phyloP scores from a whole-genome alignment of 2,888 invertebrate species.

The Leptinotarsa peninsularis region DNA sequence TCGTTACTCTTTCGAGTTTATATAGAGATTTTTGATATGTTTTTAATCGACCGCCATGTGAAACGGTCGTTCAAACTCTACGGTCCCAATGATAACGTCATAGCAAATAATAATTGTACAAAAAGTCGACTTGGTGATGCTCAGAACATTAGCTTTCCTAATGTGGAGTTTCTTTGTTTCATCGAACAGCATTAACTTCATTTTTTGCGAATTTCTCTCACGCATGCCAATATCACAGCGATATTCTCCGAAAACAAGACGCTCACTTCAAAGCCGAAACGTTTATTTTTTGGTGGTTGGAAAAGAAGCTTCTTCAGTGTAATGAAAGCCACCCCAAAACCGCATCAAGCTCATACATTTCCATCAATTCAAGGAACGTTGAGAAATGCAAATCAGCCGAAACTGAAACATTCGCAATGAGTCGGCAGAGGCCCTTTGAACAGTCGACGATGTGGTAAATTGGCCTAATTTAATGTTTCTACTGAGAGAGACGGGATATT shows the following conservation, averaged over 20 bases:
- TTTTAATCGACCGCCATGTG: too few species aligned
- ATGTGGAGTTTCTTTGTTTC: too few species aligned
- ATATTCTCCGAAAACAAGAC: too few species aligned
- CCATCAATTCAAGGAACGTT: neutral
- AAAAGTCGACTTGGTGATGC: too few species aligned
- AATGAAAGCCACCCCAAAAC: neutral
- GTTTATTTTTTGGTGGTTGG: neutral
- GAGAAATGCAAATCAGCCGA: constrained; percentile 19
- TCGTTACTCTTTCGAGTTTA: too few species aligned
- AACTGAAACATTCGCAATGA: constrained; percentile 10
- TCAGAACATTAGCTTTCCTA: too few species aligned
- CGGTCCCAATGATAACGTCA: too few species aligned
- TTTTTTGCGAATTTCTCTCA: neutral
- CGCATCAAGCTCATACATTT: neutral
- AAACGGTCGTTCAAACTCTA: too few species aligned
- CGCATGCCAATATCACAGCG: neutral
- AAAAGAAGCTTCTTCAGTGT: neutral
- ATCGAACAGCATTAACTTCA: too few species aligned
- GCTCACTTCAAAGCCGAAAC: neutral
- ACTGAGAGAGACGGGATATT: neutral
- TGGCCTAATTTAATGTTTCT: constrained; percentile 16
- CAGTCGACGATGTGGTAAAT: constrained; percentile 18
- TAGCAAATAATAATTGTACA: too few species aligned
- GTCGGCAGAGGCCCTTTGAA: neutral
- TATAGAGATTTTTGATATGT: too few species aligned